Base-by-base conservation (phyloP, 2,888 invertebrate genomes). In the Morpho helenor region DNA sequence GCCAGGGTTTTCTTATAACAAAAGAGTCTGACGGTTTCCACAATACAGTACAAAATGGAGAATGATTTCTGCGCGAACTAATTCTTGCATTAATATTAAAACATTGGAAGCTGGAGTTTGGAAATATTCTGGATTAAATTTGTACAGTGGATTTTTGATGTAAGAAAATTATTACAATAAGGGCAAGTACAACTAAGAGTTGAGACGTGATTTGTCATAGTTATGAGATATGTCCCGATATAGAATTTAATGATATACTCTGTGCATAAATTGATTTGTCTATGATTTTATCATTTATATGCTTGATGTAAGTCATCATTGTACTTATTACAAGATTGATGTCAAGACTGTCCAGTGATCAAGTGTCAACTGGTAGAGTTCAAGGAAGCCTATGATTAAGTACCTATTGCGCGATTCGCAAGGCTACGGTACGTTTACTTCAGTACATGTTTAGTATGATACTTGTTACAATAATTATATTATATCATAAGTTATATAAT, bases 261-360 rank as follows among this genome's bases (percentile, higher is more conserved):
- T 40, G n/a, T 8, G n/a, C 8, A 16, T 41, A 40, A 41, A 23
- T 51, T 7, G 8, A 50, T n/a, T n/a, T n/a, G 42, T 23, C 50
- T 49, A 22, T 50, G n/a, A 51, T 7, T 8, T 52, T 31, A 52
- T 31, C 31, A 31, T 31, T 3, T 9, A 3, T 9, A 8, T 8
- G 31, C 39, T 2, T 40, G 22, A 52, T n/a, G 40, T 52, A 10
- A n/a, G 44, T 31, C 10, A 45, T 39, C 56, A 53, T 47, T 48
- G 54, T 50, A 57, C 41, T 42, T 41, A 54, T 23, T 46, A 31
- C 47, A 58, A 62, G 57, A 64, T 62, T 64, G 49, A 57, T 66
- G 64, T 66, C 66, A 66, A 66, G 66, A 62, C 43, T 66, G 59
- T 62, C 66, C 56, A 62, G 58, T 62, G 59, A 61, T 62, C 61